Evolutionary conservation across 2,888 invertebrate genomes (phyloP).

Genomic region (Ochropacha duplaris): DNA sequence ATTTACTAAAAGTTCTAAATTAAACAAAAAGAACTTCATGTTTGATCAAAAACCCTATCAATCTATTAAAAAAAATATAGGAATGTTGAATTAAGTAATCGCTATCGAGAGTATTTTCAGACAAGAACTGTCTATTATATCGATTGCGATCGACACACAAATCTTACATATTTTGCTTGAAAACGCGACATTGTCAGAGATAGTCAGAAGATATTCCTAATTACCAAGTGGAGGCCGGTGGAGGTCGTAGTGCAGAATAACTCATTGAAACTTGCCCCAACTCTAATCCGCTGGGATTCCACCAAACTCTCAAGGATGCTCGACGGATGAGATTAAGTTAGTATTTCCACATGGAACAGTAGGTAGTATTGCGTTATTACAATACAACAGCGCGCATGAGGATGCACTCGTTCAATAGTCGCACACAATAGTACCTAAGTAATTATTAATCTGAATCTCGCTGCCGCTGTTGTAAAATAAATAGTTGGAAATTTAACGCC

Average conservation of each 20-base stretch:
- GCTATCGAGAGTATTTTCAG: no score
- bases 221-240: background rate
- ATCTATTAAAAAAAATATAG: no score
- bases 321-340: slow-evolving; percentile 6
- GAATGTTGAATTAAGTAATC: no score
- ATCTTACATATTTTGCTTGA: background rate
- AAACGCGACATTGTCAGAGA: background rate
- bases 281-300: slow-evolving; percentile 16
- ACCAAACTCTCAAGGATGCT: slow-evolving; percentile 5
- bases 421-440: background rate
- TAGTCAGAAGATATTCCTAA: background rate
- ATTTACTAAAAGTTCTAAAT: no score
- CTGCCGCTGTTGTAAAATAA: background rate
- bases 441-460: background rate
- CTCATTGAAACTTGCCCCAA: slow-evolving; percentile 25
- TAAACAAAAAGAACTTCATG: no score
- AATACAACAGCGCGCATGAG: no score
- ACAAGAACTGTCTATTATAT: no score
- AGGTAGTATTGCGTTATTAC: background rate
- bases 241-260: slow-evolving; percentile 11
- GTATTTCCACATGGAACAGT: background rate
- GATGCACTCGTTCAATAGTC: background rate
- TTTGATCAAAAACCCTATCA: no score
- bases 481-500: no score
- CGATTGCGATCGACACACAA: no score